phyloP scores from a whole-genome alignment of 2,797 vertebrate species.

The Sebastes kiyomatsui region DNA sequence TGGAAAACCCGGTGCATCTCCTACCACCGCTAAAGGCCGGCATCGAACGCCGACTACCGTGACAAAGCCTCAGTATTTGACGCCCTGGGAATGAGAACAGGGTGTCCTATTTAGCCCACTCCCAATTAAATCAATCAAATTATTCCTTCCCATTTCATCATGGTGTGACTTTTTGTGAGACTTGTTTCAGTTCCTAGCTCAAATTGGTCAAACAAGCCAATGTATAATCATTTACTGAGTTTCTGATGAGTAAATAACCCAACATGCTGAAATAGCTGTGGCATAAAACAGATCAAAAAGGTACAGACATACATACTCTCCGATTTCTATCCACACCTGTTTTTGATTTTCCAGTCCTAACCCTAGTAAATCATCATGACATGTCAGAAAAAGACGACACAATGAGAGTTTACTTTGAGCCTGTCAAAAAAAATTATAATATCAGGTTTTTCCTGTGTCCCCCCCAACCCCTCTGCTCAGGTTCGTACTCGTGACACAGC shows the following conservation, averaged over 20 bases:
- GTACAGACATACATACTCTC: too few species aligned
- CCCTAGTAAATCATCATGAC: background rate
- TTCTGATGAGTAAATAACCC: background rate
- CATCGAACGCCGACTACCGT: too few species aligned
- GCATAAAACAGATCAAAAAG: background rate
- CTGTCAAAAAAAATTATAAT: background rate
- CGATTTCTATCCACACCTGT: too few species aligned
- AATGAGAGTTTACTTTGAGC: background rate
- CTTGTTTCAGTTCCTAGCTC: background rate
- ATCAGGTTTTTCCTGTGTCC: background rate
- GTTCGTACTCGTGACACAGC: slow-evolving; percentile 94
- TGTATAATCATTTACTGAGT: background rate
- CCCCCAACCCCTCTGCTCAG: slow-evolving; percentile 40
- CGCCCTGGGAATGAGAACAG: too few species aligned
- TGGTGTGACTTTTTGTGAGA: background rate
- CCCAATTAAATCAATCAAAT: background rate
- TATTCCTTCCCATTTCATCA: background rate
- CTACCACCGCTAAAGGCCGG: too few species aligned
- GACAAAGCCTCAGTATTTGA: too few species aligned
- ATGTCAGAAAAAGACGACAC: background rate
- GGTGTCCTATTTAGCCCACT: background rate
- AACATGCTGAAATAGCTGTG: background rate
- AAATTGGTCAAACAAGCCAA: background rate
- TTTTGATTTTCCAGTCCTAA: background rate
- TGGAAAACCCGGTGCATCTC: too few species aligned